Conservation (phyloP, 2,797 vertebrate species). For the Erethizon dorsatum region DNA sequence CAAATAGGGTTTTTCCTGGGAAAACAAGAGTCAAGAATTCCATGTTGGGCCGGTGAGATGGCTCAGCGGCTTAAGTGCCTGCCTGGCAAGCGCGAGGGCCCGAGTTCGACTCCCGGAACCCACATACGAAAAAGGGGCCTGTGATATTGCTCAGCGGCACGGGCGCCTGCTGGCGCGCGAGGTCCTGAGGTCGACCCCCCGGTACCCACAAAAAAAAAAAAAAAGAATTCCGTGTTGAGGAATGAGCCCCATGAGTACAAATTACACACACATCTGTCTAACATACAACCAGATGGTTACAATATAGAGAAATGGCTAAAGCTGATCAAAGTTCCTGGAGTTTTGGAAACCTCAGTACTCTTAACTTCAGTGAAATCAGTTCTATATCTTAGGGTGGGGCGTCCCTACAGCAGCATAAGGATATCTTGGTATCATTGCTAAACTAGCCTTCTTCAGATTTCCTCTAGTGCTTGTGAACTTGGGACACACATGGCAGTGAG, state of each 20-base stretch:
- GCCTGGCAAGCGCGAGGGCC: too few species aligned
- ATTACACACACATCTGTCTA: neutral
- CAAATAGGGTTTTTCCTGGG: neutral
- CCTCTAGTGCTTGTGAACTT: neutral
- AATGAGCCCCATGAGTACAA: neutral
- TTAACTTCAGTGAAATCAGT: neutral
- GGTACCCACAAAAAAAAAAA: too few species aligned
- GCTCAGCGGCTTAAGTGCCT: too few species aligned
- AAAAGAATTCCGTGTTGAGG: neutral
- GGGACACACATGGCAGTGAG: neutral
- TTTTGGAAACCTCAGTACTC: neutral
- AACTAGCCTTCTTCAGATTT: neutral
- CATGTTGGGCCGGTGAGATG: neutral
- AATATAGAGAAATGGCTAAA: neutral
- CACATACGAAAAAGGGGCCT: too few species aligned
- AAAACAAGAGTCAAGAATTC: neutral
- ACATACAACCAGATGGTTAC: neutral
- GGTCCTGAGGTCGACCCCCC: too few species aligned
- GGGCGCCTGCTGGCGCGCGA: too few species aligned
- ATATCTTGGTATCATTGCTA: neutral
- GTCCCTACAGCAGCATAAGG: neutral
- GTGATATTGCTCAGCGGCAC: too few species aligned
- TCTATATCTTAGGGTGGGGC: neutral
- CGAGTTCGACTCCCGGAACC: too few species aligned
- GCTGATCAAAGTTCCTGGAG: neutral